These are phyloP conservation scores for Notarius quadriscutis DNA, from an alignment of 2,113 vertebrate genomes.

Conservation along the genomic window DNA sequence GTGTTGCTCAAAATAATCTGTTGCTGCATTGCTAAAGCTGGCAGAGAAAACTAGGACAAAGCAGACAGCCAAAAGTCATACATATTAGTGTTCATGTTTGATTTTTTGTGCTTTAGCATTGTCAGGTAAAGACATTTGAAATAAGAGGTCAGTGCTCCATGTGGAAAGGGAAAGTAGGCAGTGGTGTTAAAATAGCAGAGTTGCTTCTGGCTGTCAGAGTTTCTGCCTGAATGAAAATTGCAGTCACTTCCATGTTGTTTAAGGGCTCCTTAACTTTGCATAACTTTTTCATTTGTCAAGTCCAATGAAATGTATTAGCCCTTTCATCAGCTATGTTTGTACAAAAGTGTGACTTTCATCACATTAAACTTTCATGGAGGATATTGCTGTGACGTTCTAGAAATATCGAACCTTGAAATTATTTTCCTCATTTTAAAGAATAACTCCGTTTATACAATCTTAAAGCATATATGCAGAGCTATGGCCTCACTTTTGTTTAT, in stretches of 20 bases:
- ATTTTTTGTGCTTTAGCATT: slow-evolving; percentile 11
- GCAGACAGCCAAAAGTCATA: neutral
- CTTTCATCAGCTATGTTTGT: neutral
- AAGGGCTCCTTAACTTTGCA: neutral
- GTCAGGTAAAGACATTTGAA: neutral
- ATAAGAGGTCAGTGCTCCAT: neutral
- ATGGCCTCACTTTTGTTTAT: too few relatives aligned
- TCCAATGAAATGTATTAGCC: slow-evolving; percentile 4
- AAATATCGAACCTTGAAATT: neutral
- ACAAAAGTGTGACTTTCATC: neutral
- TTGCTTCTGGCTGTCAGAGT: neutral
- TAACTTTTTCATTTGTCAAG: slow-evolving; percentile 1
- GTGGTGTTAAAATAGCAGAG: neutral
- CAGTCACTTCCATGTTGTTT: neutral
- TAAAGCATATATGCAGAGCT: too few relatives aligned
- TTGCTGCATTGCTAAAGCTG: too few relatives aligned
- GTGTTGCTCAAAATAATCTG: too few relatives aligned
- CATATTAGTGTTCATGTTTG: neutral
- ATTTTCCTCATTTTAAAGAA: neutral
- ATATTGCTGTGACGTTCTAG: neutral
- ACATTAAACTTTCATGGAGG: neutral
- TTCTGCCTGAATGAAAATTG: slow-evolving; percentile 1
- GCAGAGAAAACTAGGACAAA: too few relatives aligned
- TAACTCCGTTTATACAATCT: neutral
- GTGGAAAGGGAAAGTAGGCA: slow-evolving; percentile 4